These are phyloP conservation scores for Limnephilus marmoratus DNA, from an alignment of 2,888 invertebrate species.

Conservation along the genomic window DNA sequence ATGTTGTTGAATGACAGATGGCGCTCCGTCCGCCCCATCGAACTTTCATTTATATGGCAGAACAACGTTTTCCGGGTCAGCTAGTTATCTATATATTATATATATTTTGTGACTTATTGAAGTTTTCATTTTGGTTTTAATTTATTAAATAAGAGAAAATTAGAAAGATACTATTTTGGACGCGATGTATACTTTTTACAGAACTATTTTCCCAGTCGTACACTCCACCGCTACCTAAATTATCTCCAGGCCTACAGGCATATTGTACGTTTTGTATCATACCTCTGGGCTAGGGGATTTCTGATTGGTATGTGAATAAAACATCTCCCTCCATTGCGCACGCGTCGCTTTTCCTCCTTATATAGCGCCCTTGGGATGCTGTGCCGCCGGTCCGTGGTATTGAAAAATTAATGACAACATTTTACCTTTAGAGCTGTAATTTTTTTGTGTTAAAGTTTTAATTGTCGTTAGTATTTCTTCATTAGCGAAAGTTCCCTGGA, in stretches of 20 bases:
- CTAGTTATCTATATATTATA: too few species aligned
- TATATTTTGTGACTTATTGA: too few species aligned
- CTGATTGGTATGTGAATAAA: neutral
- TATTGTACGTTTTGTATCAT: neutral
- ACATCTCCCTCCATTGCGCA: neutral
- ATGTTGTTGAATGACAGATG: too few species aligned
- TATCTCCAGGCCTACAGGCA: neutral
- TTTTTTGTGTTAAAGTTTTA: neutral
- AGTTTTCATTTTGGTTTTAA: too few species aligned
- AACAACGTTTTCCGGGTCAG: too few species aligned
- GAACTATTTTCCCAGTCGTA: neutral
- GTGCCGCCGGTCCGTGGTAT: neutral
- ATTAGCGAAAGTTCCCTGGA: neutral
- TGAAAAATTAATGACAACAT: neutral
- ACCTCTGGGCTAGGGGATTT: neutral
- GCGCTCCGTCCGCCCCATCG: too few species aligned
- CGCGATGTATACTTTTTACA: too few species aligned
- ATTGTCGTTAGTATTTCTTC: slow-evolving; percentile 2
- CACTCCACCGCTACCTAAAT: neutral
- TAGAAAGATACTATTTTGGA: too few species aligned
- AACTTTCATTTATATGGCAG: too few species aligned
- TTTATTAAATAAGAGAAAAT: too few species aligned
- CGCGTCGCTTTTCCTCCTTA: neutral
- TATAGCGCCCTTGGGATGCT: neutral
- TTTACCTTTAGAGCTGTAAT: neutral